A percentile compares a stretch with the other conserved stretches of the same genome.
These are phyloP conservation scores for Alosa sapidissima DNA, from an alignment of 2,797 vertebrate species.

Conservation along the genomic window DNA sequence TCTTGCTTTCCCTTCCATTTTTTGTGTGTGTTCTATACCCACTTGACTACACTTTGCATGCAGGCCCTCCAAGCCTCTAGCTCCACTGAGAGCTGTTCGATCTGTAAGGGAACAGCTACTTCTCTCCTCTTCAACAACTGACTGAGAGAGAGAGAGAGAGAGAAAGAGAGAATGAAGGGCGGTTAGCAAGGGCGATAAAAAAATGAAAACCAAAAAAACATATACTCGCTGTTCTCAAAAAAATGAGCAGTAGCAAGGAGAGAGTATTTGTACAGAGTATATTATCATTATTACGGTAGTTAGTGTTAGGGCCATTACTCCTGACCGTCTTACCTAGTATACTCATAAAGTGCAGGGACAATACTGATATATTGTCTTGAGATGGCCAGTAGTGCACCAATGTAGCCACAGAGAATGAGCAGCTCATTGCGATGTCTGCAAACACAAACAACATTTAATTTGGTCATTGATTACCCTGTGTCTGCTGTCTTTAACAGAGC, in stretches of 20 bases:
- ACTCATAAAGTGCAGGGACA: conserved; percentile 93
- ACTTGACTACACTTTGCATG: conserved; percentile 75
- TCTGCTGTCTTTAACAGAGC: too few relatives aligned
- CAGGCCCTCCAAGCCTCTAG: conserved; percentile 90
- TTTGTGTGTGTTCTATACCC: conserved; percentile 53
- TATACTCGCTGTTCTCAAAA: neutral
- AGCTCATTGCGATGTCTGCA: conserved; percentile 88
- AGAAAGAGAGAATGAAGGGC: neutral
- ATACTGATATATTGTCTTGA: conserved; percentile 87
- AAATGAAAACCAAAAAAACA: neutral
- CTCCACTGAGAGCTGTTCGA: conserved; percentile 88
- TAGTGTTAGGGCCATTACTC: neutral
- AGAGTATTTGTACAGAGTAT: neutral
- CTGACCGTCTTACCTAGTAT: conserved; percentile 82
- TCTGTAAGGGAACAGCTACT: conserved; percentile 87
- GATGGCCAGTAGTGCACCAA: conserved; percentile 87
- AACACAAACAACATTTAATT: conserved; percentile 27
- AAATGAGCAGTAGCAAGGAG: neutral
- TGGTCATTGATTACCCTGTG: too few relatives aligned
- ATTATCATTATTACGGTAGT: neutral
- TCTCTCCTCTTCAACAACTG: conserved; percentile 92
- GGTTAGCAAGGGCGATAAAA: neutral
- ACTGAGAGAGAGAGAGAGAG: conserved; percentile 61
- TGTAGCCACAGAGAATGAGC: conserved; percentile 89
- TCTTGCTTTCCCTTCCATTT: neutral